A percentile compares a stretch with the other conserved stretches of the same genome.
These are phyloP conservation scores for Anguilla japonica DNA, from an alignment of 2,113 vertebrate species.

Conservation along the genomic window DNA sequence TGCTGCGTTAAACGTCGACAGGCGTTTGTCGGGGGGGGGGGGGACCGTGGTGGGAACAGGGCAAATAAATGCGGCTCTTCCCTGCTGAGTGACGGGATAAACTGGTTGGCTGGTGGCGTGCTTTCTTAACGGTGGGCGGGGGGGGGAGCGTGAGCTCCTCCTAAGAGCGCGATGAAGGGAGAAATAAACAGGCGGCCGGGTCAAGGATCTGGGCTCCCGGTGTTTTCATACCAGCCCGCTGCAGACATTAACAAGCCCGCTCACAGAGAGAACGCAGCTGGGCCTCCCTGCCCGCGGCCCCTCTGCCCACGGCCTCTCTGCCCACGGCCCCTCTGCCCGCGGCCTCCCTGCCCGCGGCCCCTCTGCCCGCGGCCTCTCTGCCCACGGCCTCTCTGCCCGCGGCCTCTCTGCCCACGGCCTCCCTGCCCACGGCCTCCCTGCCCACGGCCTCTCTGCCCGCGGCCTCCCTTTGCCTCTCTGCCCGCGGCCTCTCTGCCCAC, in stretches of 20 bases:
- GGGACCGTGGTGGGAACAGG: conserved; percentile 18
- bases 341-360: no score
- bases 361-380: no score
- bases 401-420: no score
- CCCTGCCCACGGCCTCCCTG: no score
- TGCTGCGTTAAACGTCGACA: background rate
- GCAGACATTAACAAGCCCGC: conserved; percentile 39
- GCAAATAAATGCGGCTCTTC: conserved; percentile 62
- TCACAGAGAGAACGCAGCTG: conserved; percentile 51
- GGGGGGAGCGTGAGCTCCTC: conserved; percentile 47
- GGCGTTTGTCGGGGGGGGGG: background rate
- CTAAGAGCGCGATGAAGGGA: conserved; percentile 41
- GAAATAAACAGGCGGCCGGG: conserved; percentile 43
- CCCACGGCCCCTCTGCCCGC: no score
- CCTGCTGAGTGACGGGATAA: conserved; percentile 61
- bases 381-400: no score
- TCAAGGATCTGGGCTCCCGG: conserved; percentile 30
- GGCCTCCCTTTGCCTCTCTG: no score
- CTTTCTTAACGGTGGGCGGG: conserved; percentile 53
- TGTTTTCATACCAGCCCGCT: conserved; percentile 26
- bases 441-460: no score
- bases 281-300: background rate
- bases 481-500: no score
- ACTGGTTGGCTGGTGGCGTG: conserved; percentile 43
- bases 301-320: no score